Conservation (phyloP, 2,113 vertebrate genomes). For the Apodemus sylvaticus region DNA sequence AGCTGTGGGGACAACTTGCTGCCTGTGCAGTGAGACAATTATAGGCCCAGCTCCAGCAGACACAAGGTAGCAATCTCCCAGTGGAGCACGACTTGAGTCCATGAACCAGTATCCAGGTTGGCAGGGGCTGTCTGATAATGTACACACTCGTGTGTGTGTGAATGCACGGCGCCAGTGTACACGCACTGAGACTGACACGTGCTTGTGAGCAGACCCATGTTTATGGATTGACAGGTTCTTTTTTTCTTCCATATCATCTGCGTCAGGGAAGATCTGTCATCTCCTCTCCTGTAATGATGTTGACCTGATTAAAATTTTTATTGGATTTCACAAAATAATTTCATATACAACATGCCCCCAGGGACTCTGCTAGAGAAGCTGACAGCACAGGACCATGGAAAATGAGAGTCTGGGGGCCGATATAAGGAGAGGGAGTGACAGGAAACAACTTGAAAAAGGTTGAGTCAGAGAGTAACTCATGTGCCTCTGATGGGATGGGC, state of each 20-base stretch:
- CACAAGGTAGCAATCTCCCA: neutral
- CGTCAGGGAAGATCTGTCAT: constrained; percentile 77
- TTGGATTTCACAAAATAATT: constrained; percentile 87
- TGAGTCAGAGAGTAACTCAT: constrained; percentile 75
- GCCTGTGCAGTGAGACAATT: neutral
- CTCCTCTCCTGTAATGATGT: constrained; percentile 81
- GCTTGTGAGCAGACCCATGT: fast-evolving
- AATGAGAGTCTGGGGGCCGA: neutral
- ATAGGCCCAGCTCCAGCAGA: neutral
- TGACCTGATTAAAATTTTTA: constrained; percentile 88
- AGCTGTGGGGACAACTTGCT: neutral
- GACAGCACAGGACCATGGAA: neutral
- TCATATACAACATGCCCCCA: constrained; percentile 80
- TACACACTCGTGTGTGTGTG: fast-evolving
- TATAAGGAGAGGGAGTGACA: constrained; percentile 13
- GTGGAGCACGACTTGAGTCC: neutral
- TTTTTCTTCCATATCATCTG: constrained; percentile 54
- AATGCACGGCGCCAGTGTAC: fast-evolving
- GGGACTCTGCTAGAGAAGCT: constrained; percentile 69
- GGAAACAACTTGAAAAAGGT: constrained; percentile 72
- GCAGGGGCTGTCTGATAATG: neutral
- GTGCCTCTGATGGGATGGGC: constrained; percentile 43
- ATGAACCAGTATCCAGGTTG: neutral
- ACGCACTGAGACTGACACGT: fast-evolving
- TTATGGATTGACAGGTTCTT: neutral